Base-by-base conservation (phyloP, 1,140 invertebrate species). In the Drosophila bipectinata region DNA sequence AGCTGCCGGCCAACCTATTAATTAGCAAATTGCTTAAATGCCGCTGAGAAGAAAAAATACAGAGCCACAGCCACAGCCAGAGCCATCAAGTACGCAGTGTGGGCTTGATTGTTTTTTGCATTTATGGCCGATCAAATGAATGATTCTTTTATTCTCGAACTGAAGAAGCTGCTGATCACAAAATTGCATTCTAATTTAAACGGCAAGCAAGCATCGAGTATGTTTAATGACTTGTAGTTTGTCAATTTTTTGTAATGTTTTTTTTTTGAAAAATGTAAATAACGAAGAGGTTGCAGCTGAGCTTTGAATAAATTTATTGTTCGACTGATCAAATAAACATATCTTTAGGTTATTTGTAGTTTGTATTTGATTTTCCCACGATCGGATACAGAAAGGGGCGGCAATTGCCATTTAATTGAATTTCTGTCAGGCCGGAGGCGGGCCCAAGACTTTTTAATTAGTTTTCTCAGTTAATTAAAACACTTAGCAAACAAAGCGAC, bases 381-480 rank as follows among this genome's bases (percentile, higher is more conserved):
- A 48, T 39, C 30, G 58, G 49, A 44, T 41, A 14, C 10, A n/a
- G 34, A 81, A 57, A 26, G 41, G 53, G 61, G 72, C 61, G 53
- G 45, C 56, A 68, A 54, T 68, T 67, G 61, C 4, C 41, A 34
- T 34, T 45, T 78, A 82, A 82, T 81, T 81, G 69, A 69, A 69
- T 69, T 82, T 66, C 30, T 61, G 58, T 61, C 32, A 54, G 28
- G n/a, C 21, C n/a, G 26, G 34, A 37, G 57, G 52, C 55, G 32
- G 37, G 76, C 34, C 60, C 26, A 34, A 63, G 58, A 64, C 44
- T 82, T 74, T 72, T 32, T 77, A 82, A 77, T 82, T 78, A 82
- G 63, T 78, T 82, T 77, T 62, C 41, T 64, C 39, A 55, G 37
- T 82, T 82, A 82, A 82, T 82, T 82, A 68, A 82, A 82, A 68